A percentile compares a stretch with the other conserved stretches of the same genome.
phyloP scores from a whole-genome alignment of 1,140 invertebrate species.

The Odontomachus brunneus region DNA sequence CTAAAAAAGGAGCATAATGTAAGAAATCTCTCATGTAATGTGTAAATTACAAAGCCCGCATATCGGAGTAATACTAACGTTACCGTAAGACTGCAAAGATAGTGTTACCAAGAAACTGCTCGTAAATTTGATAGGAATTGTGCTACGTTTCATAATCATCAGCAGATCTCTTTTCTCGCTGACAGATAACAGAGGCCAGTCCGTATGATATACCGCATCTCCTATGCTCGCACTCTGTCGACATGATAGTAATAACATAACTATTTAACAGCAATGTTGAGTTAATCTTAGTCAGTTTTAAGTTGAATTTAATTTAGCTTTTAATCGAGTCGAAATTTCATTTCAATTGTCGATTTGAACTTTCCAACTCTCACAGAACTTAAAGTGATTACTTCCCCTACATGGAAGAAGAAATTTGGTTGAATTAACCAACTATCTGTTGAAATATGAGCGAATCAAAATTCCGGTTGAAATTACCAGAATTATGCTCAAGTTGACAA shows the following conservation, averaged over 20 bases:
- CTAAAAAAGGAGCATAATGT: conserved; percentile 37
- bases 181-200: conserved; percentile 12
- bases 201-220: conserved; percentile 9
- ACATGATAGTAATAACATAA: not conserved
- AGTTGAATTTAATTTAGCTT: too few relatives aligned
- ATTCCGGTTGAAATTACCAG: too few relatives aligned
- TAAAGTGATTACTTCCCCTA: too few relatives aligned
- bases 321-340: too few relatives aligned
- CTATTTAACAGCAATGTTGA: not conserved
- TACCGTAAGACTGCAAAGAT: conserved; percentile 33
- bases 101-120: conserved; percentile 54
- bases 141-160: conserved; percentile 50
- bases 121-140: conserved; percentile 54
- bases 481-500: too few relatives aligned
- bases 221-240: conserved; percentile 13
- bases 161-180: conserved; percentile 13
- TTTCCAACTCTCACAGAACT: too few relatives aligned
- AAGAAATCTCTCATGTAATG: not conserved
- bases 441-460: too few relatives aligned
- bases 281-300: not conserved
- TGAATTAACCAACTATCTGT: too few relatives aligned
- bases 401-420: too few relatives aligned
- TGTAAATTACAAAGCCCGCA: too few relatives aligned
- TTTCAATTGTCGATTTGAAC: too few relatives aligned
- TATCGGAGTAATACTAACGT: conserved; percentile 13